These are phyloP conservation scores for Phyllotis vaccarum DNA, from an alignment of 2,797 vertebrate genomes.

Conservation along the genomic window DNA sequence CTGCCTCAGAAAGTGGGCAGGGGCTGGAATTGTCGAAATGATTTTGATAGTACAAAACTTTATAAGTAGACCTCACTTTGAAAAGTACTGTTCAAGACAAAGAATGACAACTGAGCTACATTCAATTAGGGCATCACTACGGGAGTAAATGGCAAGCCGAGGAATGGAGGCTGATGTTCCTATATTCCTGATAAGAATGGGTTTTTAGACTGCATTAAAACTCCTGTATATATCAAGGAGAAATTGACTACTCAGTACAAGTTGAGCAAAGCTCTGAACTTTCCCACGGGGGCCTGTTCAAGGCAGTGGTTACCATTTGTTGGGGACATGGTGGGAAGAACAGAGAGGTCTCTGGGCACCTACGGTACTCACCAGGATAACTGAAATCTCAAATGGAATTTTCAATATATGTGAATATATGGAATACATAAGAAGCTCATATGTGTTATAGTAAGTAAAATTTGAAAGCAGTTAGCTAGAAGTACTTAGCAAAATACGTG, in stretches of 20 bases:
- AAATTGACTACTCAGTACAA: background rate
- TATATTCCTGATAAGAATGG: background rate
- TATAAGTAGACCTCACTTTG: background rate
- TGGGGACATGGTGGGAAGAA: background rate
- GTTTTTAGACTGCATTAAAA: background rate
- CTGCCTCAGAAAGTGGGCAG: background rate
- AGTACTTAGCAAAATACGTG: background rate
- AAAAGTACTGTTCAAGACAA: background rate
- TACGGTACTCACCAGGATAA: background rate
- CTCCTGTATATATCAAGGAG: background rate
- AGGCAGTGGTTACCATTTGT: background rate
- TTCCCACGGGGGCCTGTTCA: background rate
- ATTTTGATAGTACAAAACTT: background rate
- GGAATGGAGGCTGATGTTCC: background rate
- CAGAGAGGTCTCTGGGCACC: background rate
- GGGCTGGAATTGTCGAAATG: background rate
- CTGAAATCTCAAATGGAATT: slow-evolving; percentile 7
- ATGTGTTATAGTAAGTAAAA: background rate
- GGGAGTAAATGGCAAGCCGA: background rate
- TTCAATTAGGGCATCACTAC: slow-evolving; percentile 1
- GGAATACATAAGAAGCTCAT: background rate
- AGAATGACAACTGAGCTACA: background rate
- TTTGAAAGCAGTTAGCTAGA: background rate
- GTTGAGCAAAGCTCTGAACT: background rate
- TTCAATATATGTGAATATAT: background rate